phyloP scores from a whole-genome alignment of 2,113 vertebrate genomes.

The Colinus virginianus region DNA sequence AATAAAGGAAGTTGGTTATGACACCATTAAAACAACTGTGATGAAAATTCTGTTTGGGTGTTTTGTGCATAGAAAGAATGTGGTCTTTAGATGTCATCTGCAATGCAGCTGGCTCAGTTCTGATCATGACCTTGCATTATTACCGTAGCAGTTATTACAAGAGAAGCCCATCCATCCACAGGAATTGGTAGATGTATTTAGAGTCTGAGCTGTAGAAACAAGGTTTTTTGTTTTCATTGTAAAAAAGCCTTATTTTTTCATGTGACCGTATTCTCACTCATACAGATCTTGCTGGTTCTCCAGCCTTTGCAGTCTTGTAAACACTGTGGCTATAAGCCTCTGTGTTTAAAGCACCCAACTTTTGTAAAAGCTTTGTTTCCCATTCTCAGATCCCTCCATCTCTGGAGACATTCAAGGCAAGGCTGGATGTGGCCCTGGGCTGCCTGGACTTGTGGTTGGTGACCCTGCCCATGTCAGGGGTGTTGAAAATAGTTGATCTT shows the following conservation, averaged over 20 bases:
- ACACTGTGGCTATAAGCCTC: rapidly evolving
- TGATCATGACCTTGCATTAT: background rate
- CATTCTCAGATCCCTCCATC: too few species aligned
- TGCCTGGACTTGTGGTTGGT: too few species aligned
- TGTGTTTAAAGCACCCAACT: background rate
- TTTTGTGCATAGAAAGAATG: background rate
- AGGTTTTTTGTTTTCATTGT: background rate
- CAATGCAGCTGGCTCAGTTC: background rate
- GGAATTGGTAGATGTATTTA: background rate
- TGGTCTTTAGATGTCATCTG: background rate
- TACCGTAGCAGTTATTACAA: background rate
- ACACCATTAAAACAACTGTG: conserved; percentile 36
- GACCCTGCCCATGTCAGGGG: too few species aligned
- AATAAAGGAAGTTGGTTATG: conserved; percentile 60
- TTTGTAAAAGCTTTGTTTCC: background rate
- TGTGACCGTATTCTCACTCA: rapidly evolving
- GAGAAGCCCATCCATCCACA: background rate
- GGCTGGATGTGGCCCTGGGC: too few species aligned
- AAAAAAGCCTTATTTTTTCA: background rate
- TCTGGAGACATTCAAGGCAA: too few species aligned
- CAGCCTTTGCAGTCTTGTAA: background rate
- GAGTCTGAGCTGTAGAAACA: background rate
- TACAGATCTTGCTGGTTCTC: background rate
- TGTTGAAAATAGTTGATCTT: too few species aligned
- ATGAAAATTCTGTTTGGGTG: conserved; percentile 34